A percentile compares a stretch with the other conserved stretches of the same genome.
Conservation (phyloP, 2,888 invertebrate genomes). For the Xanthorhoe designata region DNA sequence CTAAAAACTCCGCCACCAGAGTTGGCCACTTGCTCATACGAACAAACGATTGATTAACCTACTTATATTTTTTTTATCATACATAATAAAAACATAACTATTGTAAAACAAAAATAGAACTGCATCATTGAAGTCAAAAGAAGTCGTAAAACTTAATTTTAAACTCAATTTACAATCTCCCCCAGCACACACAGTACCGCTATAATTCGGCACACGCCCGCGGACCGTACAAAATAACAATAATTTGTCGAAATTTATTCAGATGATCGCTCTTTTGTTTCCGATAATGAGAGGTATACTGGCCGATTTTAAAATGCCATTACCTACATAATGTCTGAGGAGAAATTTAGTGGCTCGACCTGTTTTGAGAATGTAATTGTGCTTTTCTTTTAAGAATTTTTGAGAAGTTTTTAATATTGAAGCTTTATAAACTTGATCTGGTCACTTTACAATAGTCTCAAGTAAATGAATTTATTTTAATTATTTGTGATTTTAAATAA, state of each 20-base stretch:
- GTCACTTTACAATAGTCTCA: too few species aligned
- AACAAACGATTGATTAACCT: too few species aligned
- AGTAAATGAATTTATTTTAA: too few species aligned
- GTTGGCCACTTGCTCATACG: too few species aligned
- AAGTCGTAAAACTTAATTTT: conserved; percentile 2
- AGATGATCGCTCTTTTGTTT: conserved; percentile 77
- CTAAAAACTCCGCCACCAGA: too few species aligned
- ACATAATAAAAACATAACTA: too few species aligned
- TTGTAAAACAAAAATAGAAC: too few species aligned
- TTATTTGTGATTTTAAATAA: too few species aligned
- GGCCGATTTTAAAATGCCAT: conserved; percentile 72
- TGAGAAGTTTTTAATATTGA: background rate
- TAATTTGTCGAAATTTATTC: conserved; percentile 81
- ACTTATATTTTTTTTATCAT: too few species aligned
- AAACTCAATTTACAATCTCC: conserved; percentile 9
- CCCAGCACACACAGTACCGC: conserved; percentile 12
- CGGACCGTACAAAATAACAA: conserved; percentile 68
- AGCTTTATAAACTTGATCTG: background rate
- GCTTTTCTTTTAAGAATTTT: conserved; percentile 6
- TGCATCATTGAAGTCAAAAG: background rate
- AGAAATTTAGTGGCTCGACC: conserved; percentile 43
- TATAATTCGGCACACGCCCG: conserved; percentile 55
- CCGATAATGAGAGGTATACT: conserved; percentile 66
- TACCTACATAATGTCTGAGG: conserved; percentile 62
- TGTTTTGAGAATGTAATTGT: conserved; percentile 23